phyloP scores from a whole-genome alignment of 2,888 invertebrate species.

The Acanthosoma haemorrhoidale region DNA sequence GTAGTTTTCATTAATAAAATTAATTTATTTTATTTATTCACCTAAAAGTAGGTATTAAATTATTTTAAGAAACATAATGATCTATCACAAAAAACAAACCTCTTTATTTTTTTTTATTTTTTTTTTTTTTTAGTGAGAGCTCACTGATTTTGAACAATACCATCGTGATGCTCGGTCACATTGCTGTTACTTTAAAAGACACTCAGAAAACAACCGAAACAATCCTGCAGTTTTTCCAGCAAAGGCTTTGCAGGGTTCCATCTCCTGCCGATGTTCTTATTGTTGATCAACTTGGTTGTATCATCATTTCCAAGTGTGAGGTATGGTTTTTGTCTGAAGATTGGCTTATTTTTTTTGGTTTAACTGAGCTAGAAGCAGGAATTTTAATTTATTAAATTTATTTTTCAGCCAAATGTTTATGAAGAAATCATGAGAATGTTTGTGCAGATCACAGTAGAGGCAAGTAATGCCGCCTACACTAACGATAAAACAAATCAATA shows the following conservation, averaged over 20 bases:
- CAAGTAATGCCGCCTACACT: conserved; percentile 70
- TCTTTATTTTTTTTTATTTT: not conserved
- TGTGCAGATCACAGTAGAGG: conserved; percentile 88
- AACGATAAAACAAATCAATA: conserved; percentile 58
- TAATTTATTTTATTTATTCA: no score
- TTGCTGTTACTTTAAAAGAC: conserved; percentile 89
- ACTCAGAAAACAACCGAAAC: conserved; percentile 91
- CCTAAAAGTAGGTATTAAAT: not conserved
- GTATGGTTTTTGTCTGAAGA: no score
- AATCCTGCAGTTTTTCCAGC: conserved; percentile 93
- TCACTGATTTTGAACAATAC: conserved; percentile 92
- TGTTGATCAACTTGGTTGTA: conserved; percentile 94
- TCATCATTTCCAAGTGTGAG: conserved; percentile 91
- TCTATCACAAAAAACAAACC: not conserved
- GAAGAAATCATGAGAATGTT: conserved; percentile 99
- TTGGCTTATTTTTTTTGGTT: not conserved
- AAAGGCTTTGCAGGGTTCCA: conserved; percentile 86
- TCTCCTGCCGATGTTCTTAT: conserved; percentile 86
- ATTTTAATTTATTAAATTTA: not conserved
- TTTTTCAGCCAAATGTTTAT: conserved; percentile 56
- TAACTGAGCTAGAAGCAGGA: not conserved
- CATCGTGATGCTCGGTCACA: conserved; percentile 93
- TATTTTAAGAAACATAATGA: conserved; percentile 5
- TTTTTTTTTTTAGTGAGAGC: conserved; percentile 63
- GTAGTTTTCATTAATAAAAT: conserved; percentile 18